Evolutionary conservation across 2,888 invertebrate species (phyloP), one percentile per base, ranked within the genome.

Genomic region (Leucoma salicis): DNA sequence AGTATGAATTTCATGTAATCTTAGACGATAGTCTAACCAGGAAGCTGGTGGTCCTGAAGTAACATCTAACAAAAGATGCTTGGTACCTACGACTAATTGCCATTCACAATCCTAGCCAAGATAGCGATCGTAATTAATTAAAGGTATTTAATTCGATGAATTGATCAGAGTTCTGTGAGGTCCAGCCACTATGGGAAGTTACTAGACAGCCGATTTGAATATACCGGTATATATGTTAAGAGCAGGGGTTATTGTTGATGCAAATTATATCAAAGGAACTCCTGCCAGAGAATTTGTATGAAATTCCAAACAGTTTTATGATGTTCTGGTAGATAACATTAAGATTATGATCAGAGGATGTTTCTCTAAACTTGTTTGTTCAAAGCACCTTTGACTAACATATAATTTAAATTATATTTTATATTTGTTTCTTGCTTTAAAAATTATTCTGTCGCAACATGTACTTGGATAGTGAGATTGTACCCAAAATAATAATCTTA

Each of bases 111-210:
- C 62, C 57, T 66, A 65, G 54, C 57, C 57, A 46, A 69, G 82
- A 85, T 86, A 76, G 67, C 68, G 49, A 80, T 77, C 78, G 72
- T 78, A 82, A 86, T 82, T 86, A 85, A 86, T 87, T 83, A 84
- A 69, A 69, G 61, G 63, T 70, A 79, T 81, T 82, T 79, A 80
- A 76, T 77, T 74, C 74, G 64, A 68, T 63, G 70, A 74, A 79
- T 76, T 76, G 73, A 77, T 78, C 70, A 69, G 66, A 67, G 50
- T 54, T 62, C 68, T 76, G 82, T 84, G 82, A 58, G 82, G 81
- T 81, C 82, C 40, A 35, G 41, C 50, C 61, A 42, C 37, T 53
- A 51, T 51, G 48, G 46, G 39, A 57, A 66, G 47, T 49, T 47
- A 47, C 41, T 45, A 35, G 44, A 49, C 36, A 50, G 51, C 54